Evolutionary conservation across 2,888 invertebrate species (phyloP).

Genomic region (Eilema sororculum): DNA sequence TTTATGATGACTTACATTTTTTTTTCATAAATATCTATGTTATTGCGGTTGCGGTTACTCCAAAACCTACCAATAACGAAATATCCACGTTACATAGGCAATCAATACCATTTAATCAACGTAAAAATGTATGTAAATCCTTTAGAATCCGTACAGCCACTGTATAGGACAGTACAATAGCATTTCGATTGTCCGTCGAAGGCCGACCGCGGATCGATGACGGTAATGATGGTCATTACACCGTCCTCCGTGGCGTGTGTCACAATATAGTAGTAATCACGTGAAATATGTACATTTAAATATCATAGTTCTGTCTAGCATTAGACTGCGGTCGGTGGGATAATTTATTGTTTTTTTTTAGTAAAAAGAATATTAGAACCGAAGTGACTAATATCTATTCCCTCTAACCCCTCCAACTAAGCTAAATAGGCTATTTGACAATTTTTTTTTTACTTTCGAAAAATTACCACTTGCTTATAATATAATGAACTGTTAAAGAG

Average conservation of each 20-base stretch:
- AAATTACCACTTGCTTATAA: too few relatives aligned
- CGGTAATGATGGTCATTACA: constrained; percentile 59
- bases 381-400: too few relatives aligned
- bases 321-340: too few relatives aligned
- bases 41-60: not conserved
- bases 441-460: too few relatives aligned
- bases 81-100: not conserved
- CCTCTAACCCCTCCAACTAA: too few relatives aligned
- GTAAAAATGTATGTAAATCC: constrained; percentile 5
- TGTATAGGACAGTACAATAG: constrained; percentile 34
- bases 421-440: too few relatives aligned
- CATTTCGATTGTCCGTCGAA: constrained; percentile 42
- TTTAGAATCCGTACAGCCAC: not conserved
- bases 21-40: too few relatives aligned
- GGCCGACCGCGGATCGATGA: constrained; percentile 57
- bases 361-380: too few relatives aligned
- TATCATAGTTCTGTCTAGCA: not conserved
- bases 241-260: constrained; percentile 27
- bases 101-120: constrained; percentile 27
- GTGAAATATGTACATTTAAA: constrained; percentile 5
- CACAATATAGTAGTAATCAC: constrained; percentile 22
- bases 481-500: too few relatives aligned
- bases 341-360: too few relatives aligned
- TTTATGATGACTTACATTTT: too few relatives aligned
- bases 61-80: not conserved